Conservation (phyloP, 2,113 vertebrate species). For the Chauna torquata region DNA sequence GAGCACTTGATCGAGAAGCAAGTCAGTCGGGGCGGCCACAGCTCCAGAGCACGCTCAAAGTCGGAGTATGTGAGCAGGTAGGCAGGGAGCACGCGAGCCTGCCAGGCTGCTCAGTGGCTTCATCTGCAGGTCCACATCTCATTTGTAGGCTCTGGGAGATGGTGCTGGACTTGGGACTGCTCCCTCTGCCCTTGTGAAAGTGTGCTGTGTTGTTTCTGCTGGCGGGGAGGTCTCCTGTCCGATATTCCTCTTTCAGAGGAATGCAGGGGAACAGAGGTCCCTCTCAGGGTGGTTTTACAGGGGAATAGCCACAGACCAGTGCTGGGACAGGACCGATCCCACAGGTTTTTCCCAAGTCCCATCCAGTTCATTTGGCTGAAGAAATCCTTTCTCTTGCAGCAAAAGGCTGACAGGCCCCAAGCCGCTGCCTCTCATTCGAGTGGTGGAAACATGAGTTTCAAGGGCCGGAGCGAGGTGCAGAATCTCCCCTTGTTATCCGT, state of each 20-base stretch:
- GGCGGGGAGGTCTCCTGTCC: not conserved
- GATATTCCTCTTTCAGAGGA: not conserved
- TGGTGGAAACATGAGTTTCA: constrained; percentile 85
- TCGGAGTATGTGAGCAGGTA: constrained; percentile 87
- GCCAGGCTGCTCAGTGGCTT: accelerated
- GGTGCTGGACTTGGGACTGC: not conserved
- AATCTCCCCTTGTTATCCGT: not conserved
- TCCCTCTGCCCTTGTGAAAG: not conserved
- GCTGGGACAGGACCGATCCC: not conserved
- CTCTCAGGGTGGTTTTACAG: accelerated
- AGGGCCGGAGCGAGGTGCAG: not conserved
- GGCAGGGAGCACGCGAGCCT: not conserved
- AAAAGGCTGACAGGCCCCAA: constrained; percentile 81
- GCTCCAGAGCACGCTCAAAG: constrained; percentile 71
- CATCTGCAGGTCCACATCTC: accelerated
- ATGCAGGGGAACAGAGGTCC: not conserved
- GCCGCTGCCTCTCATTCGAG: constrained; percentile 88
- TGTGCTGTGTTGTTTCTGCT: accelerated
- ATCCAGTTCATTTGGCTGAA: accelerated
- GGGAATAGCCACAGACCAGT: not conserved
- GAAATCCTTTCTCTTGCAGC: constrained; percentile 55
- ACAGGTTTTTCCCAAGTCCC: not conserved
- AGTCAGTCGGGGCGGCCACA: constrained; percentile 69
- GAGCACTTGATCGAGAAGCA: constrained; percentile 88
- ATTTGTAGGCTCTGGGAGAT: not conserved